Base-by-base conservation (phyloP, 2,797 vertebrate genomes). In the Sebastes steindachneri region DNA sequence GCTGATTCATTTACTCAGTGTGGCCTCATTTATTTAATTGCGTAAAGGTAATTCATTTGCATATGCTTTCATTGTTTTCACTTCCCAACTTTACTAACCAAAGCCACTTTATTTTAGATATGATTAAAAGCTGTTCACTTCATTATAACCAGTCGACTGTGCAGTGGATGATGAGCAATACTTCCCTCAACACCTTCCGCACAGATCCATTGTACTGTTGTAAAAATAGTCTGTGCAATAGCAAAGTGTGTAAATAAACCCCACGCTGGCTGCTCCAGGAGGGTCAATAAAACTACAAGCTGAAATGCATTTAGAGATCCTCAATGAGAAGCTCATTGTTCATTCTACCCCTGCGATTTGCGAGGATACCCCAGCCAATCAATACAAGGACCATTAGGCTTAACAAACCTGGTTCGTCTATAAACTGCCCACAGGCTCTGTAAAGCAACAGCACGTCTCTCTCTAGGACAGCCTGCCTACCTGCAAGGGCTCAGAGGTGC, bases 331-430 rank as follows among this genome's bases (percentile, higher is more conserved):
- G 67, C 83, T 89, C 86, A 91, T 93, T 89, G 88, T 87, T 90
- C 81, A 83, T 88, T 92, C 88, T 84, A 66, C 82, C 91, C 85
- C 75, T 86, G 68, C 86, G 58, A 92, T 93, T 90, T 87, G 91
- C 59, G 63, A 90, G 89, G 87, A 92, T 89, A 87, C 76, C 88
- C 92, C 80, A 73, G 63, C 85, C 90, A 93, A 95, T 96, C 95
- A 93, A 96, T 96, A 93, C 93, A 90, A 90, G 93, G 86, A 64
- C 95, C 94, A 95, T 96, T 95, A 95, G 84, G 83, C 91, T 95
- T 96, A 95, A 96, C 94, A 95, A 96, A 95, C 90, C 88, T 77
- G 75, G 70, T 76, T 87, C 59, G 69, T 93, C 90, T 84, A 90
- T 93, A 93, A 95, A 94, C 89, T 74, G 62, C 70, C 73, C 64